Evolutionary conservation across 2,113 vertebrate genomes (phyloP).

Genomic region (Mus pahari): DNA sequence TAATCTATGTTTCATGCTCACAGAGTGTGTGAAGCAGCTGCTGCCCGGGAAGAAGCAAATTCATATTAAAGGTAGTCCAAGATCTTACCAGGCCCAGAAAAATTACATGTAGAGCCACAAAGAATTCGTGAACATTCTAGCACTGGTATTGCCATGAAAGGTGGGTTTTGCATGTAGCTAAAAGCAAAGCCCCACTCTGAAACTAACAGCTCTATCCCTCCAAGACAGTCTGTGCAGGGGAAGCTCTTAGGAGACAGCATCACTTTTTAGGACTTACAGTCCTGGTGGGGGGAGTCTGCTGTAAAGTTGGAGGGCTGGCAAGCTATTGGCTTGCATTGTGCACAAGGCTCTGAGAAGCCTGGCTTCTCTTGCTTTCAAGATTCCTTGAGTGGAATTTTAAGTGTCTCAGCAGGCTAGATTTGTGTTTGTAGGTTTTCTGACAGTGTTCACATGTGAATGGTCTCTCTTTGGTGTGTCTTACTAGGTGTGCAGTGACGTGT

Average conservation of each 20-base stretch:
- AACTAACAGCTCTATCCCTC: background rate
- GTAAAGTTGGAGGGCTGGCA: background rate
- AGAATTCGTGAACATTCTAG: background rate
- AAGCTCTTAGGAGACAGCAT: background rate
- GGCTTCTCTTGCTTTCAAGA: background rate
- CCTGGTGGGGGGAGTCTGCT: background rate
- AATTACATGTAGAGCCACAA: background rate
- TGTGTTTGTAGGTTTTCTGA: slow-evolving; percentile 34
- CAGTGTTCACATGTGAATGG: background rate
- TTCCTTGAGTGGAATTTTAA: background rate
- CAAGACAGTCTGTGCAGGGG: background rate
- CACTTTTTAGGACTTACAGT: background rate
- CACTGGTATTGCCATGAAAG: background rate
- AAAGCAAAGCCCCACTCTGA: background rate
- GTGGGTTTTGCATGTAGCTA: background rate
- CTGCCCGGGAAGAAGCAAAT: background rate
- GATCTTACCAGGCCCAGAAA: background rate
- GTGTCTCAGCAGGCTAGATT: background rate
- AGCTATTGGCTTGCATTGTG: background rate
- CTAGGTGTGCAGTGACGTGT: background rate
- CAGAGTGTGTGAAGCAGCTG: background rate
- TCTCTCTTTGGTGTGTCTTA: background rate
- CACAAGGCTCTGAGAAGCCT: background rate
- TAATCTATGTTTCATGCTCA: background rate
- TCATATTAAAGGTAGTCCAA: background rate